Evolutionary conservation across 2,888 invertebrate species (phyloP), one percentile per base, ranked within the genome.

Genomic region (Brachypalpus laphriformis): DNA sequence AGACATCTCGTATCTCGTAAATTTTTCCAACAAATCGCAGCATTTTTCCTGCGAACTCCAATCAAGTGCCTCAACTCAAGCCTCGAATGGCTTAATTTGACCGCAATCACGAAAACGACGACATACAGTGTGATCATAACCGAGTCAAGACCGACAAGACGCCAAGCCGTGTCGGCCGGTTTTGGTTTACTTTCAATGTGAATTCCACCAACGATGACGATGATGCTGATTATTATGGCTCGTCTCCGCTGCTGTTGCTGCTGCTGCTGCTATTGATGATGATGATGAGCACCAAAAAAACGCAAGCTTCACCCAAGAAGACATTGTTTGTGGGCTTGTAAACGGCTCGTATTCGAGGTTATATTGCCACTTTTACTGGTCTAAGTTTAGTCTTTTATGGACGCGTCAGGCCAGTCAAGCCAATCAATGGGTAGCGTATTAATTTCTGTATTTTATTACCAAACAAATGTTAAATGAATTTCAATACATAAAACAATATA

Each of bases 1-100:
- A 61, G 74, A 65, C 74, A 56, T 77, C 22, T 51, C 37, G 25
- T 25, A 14, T 54, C 54, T 63, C 63, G 63, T 56, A 78, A 63
- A 71, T 47, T 78, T 78, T 31, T 49, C 37, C 78, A 78, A 49
- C 71, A 71, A 71, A 71, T 63, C 63, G 63, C 45, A 42, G 61
- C 56, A 66, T 65, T 76, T 57, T 2, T 49, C 22, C 47, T 51
- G 20, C 31, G 20, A 25, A 18, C 16, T 14, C 61, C 63, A 31
- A 54, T 54, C 70, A 70, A 71, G 28, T 56, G 54, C 61, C n/a
- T n/a, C 77, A 77, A 59, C 68, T 37, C 42, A 4, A 8, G 5
- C 65, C 54, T 16, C 31, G 49, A 78, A 78, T 78, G 72, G 72
- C 78, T 78, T 71, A 78, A 78, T 78, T 78, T 78, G 63, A 72